Conservation (phyloP, 1,140 invertebrate species). For the Drosophila santomea region DNA sequence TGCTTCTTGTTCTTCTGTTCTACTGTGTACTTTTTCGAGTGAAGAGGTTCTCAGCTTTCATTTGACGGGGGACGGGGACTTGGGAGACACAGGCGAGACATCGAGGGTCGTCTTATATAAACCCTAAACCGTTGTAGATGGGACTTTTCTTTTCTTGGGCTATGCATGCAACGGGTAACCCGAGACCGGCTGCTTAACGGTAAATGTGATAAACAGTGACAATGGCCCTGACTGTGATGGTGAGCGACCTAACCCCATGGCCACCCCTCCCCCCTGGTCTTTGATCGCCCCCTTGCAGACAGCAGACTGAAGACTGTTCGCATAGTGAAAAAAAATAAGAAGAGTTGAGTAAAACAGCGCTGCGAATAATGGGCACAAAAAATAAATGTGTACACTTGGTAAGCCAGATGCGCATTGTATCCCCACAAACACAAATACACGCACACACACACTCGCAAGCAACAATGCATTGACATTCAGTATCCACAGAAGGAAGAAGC, state of each 20-base stretch:
- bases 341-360: neutral
- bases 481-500: constrained; percentile 17
- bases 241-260: neutral
- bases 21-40: constrained; percentile 10
- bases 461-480: constrained; percentile 63
- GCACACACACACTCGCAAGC: constrained; percentile 12
- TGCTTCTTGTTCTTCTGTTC: neutral
- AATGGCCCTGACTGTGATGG: constrained; percentile 29
- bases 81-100: constrained; percentile 24
- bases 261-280: neutral
- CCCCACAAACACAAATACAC: constrained; percentile 10
- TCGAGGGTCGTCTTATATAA: constrained; percentile 33
- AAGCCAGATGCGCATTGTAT: constrained; percentile 50
- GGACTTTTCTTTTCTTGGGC: constrained; percentile 6
- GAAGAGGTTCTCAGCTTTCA: constrained; percentile 36
- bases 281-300: neutral
- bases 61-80: neutral
- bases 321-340: constrained; percentile 11
- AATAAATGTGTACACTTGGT: constrained; percentile 32
- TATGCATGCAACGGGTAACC: constrained; percentile 32
- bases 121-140: constrained; percentile 22
- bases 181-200: constrained; percentile 40
- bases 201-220: constrained; percentile 38
- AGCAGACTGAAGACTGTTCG: neutral
- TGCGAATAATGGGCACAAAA: constrained; percentile 10